Evolutionary conservation across 1,140 invertebrate species (phyloP).

Genomic region (Drosophila truncata): DNA sequence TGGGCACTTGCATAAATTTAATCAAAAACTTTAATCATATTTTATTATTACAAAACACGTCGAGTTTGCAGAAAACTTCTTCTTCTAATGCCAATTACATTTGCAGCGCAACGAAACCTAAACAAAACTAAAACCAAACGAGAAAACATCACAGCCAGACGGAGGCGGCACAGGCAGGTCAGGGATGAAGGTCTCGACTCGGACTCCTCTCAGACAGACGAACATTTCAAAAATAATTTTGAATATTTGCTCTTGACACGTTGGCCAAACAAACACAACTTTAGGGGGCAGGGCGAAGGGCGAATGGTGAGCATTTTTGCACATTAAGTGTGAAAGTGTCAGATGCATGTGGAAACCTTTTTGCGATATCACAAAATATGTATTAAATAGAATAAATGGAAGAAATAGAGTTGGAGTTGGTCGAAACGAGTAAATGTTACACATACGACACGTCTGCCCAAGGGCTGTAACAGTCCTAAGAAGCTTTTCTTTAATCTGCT

Average conservation of each 20-base stretch:
- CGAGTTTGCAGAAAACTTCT: conserved; percentile 63
- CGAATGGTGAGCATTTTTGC: conserved; percentile 38
- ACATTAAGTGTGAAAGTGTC: conserved; percentile 82
- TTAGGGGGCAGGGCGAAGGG: neutral
- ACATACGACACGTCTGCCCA: conserved; percentile 64
- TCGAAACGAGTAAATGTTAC: conserved; percentile 60
- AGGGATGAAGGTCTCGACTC: conserved; percentile 23
- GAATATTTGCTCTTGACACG: conserved; percentile 83
- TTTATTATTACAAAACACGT: conserved; percentile 84
- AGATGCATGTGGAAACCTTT: conserved; percentile 72
- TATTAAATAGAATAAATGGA: conserved; percentile 57
- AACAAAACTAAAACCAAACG: conserved; percentile 60
- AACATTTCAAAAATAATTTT: conserved; percentile 82
- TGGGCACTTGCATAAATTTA: conserved; percentile 81
- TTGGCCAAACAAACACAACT: conserved; percentile 59
- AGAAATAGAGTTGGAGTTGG: neutral
- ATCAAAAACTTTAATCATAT: conserved; percentile 84
- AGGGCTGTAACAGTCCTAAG: conserved; percentile 19
- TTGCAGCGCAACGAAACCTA: conserved; percentile 78
- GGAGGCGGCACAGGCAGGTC: conserved; percentile 1
- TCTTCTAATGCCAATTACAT: conserved; percentile 82
- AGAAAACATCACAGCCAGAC: conserved; percentile 21
- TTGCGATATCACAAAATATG: conserved; percentile 47
- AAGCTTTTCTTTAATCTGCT: conserved; percentile 56
- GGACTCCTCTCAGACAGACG: conserved; percentile 47